A percentile compares a stretch with the other conserved stretches of the same genome.
Evolutionary conservation across 2,888 invertebrate species (phyloP).

Genomic region (Phalera bucephala): DNA sequence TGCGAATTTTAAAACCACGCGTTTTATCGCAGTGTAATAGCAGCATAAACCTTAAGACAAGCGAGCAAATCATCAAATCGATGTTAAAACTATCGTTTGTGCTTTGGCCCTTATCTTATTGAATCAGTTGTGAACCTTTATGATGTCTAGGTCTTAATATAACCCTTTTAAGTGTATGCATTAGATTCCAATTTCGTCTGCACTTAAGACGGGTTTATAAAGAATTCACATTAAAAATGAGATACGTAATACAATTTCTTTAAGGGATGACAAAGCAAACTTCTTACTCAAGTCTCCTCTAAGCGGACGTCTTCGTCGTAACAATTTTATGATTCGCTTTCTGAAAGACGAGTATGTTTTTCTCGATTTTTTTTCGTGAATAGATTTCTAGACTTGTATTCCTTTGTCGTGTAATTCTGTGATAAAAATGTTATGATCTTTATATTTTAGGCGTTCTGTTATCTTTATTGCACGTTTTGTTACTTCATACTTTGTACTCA

Average conservation of each 20-base stretch:
- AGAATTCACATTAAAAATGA: slow-evolving; percentile 20
- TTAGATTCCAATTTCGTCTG: slow-evolving; percentile 13
- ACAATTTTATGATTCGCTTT: slow-evolving; percentile 24
- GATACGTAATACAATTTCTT: slow-evolving; percentile 15
- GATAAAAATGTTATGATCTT: slow-evolving; percentile 13
- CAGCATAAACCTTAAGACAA: too few relatives aligned
- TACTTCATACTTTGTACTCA: too few relatives aligned
- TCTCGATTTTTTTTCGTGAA: slow-evolving; percentile 17
- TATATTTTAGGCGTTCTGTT: slow-evolving; percentile 10
- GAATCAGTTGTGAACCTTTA: too few relatives aligned
- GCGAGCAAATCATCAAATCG: too few relatives aligned
- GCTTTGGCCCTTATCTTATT: too few relatives aligned
- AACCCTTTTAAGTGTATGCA: neutral
- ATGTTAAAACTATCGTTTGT: too few relatives aligned
- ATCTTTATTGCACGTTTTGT: too few relatives aligned
- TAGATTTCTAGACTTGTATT: slow-evolving; percentile 16
- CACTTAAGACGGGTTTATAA: slow-evolving; percentile 11
- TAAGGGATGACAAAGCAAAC: slow-evolving; percentile 13
- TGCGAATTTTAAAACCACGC: too few relatives aligned
- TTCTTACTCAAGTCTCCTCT: neutral
- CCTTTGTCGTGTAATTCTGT: slow-evolving; percentile 6
- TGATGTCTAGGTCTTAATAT: too few relatives aligned
- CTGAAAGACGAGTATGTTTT: slow-evolving; percentile 17
- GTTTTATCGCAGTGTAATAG: too few relatives aligned
- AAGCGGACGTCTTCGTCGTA: slow-evolving; percentile 20